Percentiles rank a stretch among this genome's conserved stretches.
phyloP scores from a whole-genome alignment of 2,888 invertebrate genomes.

The Ichneumoninae sp. region DNA sequence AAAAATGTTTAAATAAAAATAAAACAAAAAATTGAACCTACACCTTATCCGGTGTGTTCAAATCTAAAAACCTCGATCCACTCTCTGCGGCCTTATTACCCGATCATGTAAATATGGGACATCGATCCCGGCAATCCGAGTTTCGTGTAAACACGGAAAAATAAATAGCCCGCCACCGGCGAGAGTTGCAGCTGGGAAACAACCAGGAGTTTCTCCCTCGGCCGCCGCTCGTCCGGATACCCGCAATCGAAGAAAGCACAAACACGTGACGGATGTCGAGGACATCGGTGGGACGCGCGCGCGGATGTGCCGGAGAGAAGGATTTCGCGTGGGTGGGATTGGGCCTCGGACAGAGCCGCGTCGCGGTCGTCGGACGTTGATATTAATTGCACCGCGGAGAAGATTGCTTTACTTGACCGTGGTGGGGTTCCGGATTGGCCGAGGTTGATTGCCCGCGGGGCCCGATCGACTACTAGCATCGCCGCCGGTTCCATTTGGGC shows the following conservation, averaged over 20 bases:
- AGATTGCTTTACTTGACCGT: conserved; percentile 71
- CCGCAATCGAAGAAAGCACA: conserved; percentile 49
- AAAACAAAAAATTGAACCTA: too few relatives aligned
- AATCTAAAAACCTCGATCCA: not conserved
- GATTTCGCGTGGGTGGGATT: not conserved
- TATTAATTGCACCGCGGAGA: conserved; percentile 70
- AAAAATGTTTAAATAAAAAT: too few relatives aligned
- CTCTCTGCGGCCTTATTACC: not conserved
- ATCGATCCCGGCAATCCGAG: not conserved
- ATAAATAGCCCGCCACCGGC: not conserved
- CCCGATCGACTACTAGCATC: conserved; percentile 60
- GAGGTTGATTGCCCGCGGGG: conserved; percentile 67
- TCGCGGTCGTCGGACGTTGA: conserved; percentile 66
- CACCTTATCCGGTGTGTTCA: not conserved
- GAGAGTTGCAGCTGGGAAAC: not conserved
- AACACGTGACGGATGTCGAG: conserved; percentile 60
- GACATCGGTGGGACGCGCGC: conserved; percentile 13
- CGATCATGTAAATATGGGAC: not conserved
- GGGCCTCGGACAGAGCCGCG: conserved; percentile 37
- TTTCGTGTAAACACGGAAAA: conserved; percentile 2
- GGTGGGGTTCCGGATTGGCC: conserved; percentile 55
- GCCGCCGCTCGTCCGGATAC: not conserved
- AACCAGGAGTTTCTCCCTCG: not conserved
- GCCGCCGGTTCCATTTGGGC: conserved; percentile 51
- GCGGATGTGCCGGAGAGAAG: conserved; percentile 33